Percentiles rank a stretch among this genome's conserved stretches.
Evolutionary conservation across 2,888 invertebrate species (phyloP).

Genomic region (Lycaena phlaeas): DNA sequence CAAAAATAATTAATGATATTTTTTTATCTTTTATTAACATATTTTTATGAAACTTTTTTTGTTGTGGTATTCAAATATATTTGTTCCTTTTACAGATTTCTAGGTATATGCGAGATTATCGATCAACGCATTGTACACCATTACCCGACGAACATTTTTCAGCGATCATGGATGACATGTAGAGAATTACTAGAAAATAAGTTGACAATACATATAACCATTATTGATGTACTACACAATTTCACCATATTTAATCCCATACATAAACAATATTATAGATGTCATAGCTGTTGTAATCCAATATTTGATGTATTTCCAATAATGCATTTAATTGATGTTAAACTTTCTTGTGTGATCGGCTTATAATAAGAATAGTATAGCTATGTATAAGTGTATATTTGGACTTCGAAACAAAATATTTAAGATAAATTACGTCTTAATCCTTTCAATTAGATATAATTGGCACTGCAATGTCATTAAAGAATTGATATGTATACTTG

Average conservation of each 20-base stretch:
- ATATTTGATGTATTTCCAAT: not conserved
- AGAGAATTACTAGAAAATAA: not conserved
- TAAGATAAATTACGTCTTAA: not conserved
- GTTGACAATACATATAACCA: not conserved
- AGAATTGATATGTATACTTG: too few species aligned
- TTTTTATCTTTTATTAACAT: too few species aligned
- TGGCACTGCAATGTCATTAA: too few species aligned
- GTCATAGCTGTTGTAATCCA: constrained; percentile 3
- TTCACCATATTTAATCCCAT: constrained; percentile 7
- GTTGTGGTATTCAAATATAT: too few species aligned
- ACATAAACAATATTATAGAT: not conserved
- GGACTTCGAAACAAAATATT: not conserved
- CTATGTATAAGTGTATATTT: not conserved
- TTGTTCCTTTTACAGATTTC: constrained; percentile 79
- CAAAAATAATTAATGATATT: too few species aligned
- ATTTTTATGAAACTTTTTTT: too few species aligned
- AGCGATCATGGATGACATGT: constrained; percentile 16
- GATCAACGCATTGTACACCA: constrained; percentile 89
- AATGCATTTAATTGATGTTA: too few species aligned
- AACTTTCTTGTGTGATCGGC: too few species aligned
- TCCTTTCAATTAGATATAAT: too few species aligned
- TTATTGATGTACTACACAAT: not conserved
- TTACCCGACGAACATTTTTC: constrained; percentile 76
- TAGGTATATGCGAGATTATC: constrained; percentile 87
- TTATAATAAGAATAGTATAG: not conserved